Base-by-base conservation (phyloP, 2,888 invertebrate species). In the Pteria penguin region DNA sequence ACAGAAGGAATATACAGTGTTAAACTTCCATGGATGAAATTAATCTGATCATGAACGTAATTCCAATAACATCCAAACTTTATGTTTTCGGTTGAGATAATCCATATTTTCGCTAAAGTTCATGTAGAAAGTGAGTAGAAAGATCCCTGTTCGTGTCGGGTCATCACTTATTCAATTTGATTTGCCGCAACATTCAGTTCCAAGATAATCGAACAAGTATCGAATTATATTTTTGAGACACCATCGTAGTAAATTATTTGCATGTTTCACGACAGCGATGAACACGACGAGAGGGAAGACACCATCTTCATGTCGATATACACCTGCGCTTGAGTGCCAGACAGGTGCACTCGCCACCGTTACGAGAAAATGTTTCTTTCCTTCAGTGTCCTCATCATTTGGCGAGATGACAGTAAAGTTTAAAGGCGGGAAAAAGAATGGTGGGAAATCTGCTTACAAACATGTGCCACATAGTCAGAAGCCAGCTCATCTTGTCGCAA, bases 401-500 rank as follows among this genome's bases (percentile, higher is more conserved):
- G 68, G 32, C 4, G 63, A 29, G 8, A 75, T 76, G 76, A 72
- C 76, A 31, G 72, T 76, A 2, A 72, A 62, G 26, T 60, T 54
- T 29, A 60, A 33, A 45, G 66, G 45, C 29, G 52, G 45, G 45
- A 77, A 73, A 68, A 78, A 78, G 57, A 63, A 69, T 26, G 62
- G 73, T n/a, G 72, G 69, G 29, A 86, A 85, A 66, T 76, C 82
- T 2, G 73, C 83, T 5, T 91, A 90, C 81, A 89, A 90, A 61
- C 91, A 91, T 81, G 83, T 91, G 27, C 90, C 90, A 18, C 92
- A 92, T 86, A 91, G 93, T 72, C 93, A 94, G 84, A 94, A 94
- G 86, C 94, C 94, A 14, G 93, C 94, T 26, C 94, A 94, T 87
- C 92, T 94, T 76, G 94, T 94, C 75, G 94, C 94, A 22, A 86